These are phyloP conservation scores for Ctena decussata DNA, from an alignment of 2,888 invertebrate genomes.

Conservation along the genomic window DNA sequence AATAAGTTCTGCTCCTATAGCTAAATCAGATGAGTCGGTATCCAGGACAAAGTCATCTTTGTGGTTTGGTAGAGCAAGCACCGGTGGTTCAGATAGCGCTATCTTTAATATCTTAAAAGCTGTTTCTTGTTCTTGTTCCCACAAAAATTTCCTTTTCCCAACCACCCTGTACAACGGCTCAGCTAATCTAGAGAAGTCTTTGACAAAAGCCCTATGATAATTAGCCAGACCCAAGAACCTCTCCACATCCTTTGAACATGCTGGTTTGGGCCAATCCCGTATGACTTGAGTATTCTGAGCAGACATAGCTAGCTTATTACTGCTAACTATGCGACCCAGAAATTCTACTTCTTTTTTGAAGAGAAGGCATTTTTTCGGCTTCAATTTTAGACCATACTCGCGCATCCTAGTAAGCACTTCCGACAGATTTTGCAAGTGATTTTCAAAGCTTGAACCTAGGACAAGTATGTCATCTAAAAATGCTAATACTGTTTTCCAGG, in stretches of 20 bases:
- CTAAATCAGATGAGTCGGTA: too few relatives aligned
- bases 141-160: conserved; percentile 29
- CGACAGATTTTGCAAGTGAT: conserved; percentile 37
- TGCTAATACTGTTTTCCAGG: conserved; percentile 27
- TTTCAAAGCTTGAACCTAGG: conserved; percentile 45
- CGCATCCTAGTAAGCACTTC: conserved; percentile 44
- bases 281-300: conserved; percentile 9
- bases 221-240: conserved; percentile 53
- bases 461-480: conserved; percentile 66
- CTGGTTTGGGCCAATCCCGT: neutral
- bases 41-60: conserved; percentile 38
- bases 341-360: neutral
- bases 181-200: conserved; percentile 20
- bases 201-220: conserved; percentile 50
- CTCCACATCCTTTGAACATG: neutral
- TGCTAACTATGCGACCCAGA: neutral
- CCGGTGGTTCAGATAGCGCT: conserved; percentile 24
- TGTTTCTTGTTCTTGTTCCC: conserved; percentile 30
- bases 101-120: conserved; percentile 19
- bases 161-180: conserved; percentile 38
- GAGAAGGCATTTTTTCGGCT: conserved; percentile 11
- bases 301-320: neutral
- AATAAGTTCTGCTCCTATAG: too few relatives aligned
- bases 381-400: conserved; percentile 47
- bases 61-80: conserved; percentile 37